Base-by-base conservation (phyloP, 2,797 vertebrate species). In the Bradypodion pumilum region DNA sequence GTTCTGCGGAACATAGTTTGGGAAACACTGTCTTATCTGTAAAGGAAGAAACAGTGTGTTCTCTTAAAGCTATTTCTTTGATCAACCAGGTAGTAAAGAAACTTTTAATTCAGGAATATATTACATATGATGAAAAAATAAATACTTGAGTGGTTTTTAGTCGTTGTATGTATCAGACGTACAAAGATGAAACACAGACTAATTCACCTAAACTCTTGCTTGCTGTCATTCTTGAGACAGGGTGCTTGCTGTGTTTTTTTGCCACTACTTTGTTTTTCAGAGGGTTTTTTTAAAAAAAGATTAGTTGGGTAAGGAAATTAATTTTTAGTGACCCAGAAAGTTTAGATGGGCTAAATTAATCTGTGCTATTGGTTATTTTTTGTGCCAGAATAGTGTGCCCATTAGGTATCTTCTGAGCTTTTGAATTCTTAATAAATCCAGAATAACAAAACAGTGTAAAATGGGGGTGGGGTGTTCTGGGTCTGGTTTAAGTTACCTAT, bases 41-140 rank as follows among this genome's bases (percentile, higher is more conserved):
- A n/a, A n/a, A 83, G 82, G 37, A 42, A 82, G 76, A 88, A 83
- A 37, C 4, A 60, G n/a, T 23, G 68, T 5, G 29, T 44, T 86
- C 60, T 16, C 35, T 2, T 78, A 77, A 42, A 56, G 21, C 52
- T 19, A 21, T 56, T 56, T 56, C 52, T 56, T 56, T 19, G 15
- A 56, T 56, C 35, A 32, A 32, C 21, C 52, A 56, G 52, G 5
- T 15, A n/a, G 21, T 66, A 59, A 59, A 75, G n/a, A 32, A 8
- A 21, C 7, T 29, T 23, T 29, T 49, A 16, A 74, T 49, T 42
- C 46, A 52, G 46, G 8, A 52, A 74, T 74, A 74, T 52, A 49
- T 7, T 29, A 52, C 2, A 19, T 32, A 52, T 46, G 35, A 10
- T 75, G 52, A 21, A 10, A 10, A 49, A 49, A 49, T n/a, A n/a